Conservation (phyloP, 2,888 invertebrate species). For the Disparrhopalites patrizii region DNA sequence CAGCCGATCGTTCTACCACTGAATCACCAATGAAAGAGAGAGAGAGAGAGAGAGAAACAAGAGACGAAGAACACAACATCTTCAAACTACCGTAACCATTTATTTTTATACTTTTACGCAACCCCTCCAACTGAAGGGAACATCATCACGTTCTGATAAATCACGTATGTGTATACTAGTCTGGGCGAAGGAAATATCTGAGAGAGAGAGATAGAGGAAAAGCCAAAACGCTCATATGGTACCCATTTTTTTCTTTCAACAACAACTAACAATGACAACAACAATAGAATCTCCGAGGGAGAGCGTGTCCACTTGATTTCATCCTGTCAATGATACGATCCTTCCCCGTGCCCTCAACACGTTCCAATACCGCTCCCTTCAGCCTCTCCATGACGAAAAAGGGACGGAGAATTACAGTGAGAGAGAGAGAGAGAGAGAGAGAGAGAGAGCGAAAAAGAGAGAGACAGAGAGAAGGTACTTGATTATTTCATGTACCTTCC, state of each 20-base stretch:
- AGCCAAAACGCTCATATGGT: not conserved
- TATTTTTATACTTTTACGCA: not conserved
- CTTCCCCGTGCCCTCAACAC: slow-evolving; percentile 1
- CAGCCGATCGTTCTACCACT: not conserved
- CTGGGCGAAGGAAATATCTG: not conserved
- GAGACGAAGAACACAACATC: too few relatives aligned
- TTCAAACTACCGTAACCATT: not conserved
- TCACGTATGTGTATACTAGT: not conserved
- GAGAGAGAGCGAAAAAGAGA: too few relatives aligned
- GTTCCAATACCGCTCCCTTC: not conserved
- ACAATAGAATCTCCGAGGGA: not conserved
- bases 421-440: too few relatives aligned
- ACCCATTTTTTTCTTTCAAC: not conserved
- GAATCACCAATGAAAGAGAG: slow-evolving; percentile 8
- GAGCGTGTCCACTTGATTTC: slow-evolving; percentile 17
- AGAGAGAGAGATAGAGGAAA: not conserved
- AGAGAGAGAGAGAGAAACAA: too few relatives aligned
- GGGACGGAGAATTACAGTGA: too few relatives aligned
- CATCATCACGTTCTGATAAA: slow-evolving; percentile 6
- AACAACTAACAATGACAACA: not conserved
- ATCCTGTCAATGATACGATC: slow-evolving; percentile 7
- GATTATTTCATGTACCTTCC: not conserved
- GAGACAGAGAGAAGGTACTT: too few relatives aligned
- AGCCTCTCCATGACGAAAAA: not conserved
- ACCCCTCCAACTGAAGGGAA: too few relatives aligned